Percentiles rank a stretch among this genome's conserved stretches.
These are phyloP conservation scores for Parapristionchus giblindavisi DNA, from an alignment of 2,888 invertebrate species.

Conservation along the genomic window DNA sequence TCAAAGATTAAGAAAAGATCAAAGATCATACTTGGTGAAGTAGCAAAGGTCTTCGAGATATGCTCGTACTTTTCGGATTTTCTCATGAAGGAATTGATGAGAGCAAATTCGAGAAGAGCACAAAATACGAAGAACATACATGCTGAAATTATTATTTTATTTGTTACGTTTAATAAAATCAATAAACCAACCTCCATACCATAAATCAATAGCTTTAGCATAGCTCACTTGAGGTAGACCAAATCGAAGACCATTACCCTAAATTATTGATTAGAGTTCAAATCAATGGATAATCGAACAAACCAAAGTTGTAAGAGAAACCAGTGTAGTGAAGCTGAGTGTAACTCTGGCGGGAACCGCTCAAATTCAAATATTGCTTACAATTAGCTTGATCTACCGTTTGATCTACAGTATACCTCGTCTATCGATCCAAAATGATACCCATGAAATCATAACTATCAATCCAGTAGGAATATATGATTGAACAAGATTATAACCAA, in stretches of 20 bases:
- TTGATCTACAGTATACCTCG: slow-evolving; percentile 37
- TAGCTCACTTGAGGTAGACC: slow-evolving; percentile 66
- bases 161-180: too few species aligned
- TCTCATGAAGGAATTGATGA: slow-evolving; percentile 66
- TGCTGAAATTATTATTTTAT: too few species aligned
- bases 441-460: slow-evolving; percentile 61
- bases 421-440: slow-evolving; percentile 64
- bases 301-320: slow-evolving; percentile 66
- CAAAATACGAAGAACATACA: slow-evolving; percentile 68
- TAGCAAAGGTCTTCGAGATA: slow-evolving; percentile 35
- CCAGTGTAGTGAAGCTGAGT: slow-evolving; percentile 65
- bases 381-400: background rate
- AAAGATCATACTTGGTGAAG: slow-evolving; percentile 8
- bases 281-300: background rate
- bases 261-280: slow-evolving; percentile 20
- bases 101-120: slow-evolving; percentile 65
- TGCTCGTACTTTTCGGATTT: slow-evolving; percentile 43
- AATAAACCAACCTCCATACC: slow-evolving; percentile 65
- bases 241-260: slow-evolving; percentile 65
- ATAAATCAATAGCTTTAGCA: slow-evolving; percentile 66
- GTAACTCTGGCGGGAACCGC: slow-evolving; percentile 68
- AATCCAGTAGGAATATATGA: slow-evolving; percentile 45
- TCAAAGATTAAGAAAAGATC: background rate
- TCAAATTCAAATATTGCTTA: slow-evolving; percentile 35
- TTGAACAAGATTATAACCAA: slow-evolving; percentile 68